Base-by-base conservation (phyloP, 37 sponge, comb jelly and placozoan genomes). In the Beroe ovata region DNA sequence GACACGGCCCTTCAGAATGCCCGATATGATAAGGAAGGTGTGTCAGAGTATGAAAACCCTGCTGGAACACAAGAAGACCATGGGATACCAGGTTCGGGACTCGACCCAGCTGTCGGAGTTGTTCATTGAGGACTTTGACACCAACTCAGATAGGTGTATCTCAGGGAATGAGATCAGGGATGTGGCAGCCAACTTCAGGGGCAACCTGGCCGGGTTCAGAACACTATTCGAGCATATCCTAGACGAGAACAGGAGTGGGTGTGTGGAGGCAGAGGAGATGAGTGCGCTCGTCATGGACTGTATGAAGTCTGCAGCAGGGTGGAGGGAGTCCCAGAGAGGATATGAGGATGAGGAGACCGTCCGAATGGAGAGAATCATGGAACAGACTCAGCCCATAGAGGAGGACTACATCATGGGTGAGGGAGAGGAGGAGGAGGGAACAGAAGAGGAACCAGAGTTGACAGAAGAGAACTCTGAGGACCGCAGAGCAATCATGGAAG, bases 161-260 rank as follows among this genome's bases (percentile, higher is more conserved):
- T 35, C 20, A 8, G 25, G 38, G 35, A 11, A 19, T 2, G 18
- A 29, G 71, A 34, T 29, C 36, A 69, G 71, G 38, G 71, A 69
- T 8, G 38, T 69, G 19, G 71, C 71, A 35, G 71, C 36, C 18
- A 36, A 19, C 18, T 69, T 69, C 8, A 2, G 71, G 32, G 71
- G 71, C 18, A 36, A 29, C 25, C 38, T 36, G 71, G 38, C 38
- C 1, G 71, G 71, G 6, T 69, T 25, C 71, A 29, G 71, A 38
- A 35, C 38, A 20, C 19, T 69, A 2, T 69, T 69, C 20, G 38
- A 69, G 25, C 36, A 69, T 3, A 38, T 69, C 4, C 71, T 69
- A 20, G 71, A 69, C 38, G 71, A 69, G 36, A 20, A 69, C 38
- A 29, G 38, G 38, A 35, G 38, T 29, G 71, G 71, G 71, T 69